These are phyloP conservation scores for Pithys albifrons DNA, from an alignment of 2,113 vertebrate species.

Conservation along the genomic window DNA sequence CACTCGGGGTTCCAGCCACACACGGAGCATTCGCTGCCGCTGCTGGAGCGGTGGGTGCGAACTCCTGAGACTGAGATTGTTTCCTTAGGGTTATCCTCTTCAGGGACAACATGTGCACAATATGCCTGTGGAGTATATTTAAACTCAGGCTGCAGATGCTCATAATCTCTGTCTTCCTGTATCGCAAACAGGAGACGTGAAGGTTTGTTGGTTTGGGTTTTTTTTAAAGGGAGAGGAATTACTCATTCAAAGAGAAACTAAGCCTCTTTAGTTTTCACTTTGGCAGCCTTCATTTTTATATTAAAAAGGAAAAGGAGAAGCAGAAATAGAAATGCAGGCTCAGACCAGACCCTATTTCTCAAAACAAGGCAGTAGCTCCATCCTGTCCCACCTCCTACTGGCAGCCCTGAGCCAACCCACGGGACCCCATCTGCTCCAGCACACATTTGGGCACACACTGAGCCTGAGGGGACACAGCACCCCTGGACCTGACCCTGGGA, in stretches of 20 bases:
- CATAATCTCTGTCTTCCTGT: background rate
- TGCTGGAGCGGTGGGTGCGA: background rate
- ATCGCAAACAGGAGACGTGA: background rate
- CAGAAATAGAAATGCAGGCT: rapidly evolving
- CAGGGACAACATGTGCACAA: background rate
- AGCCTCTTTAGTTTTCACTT: background rate
- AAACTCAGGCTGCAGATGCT: constrained; percentile 29
- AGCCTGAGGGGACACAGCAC: rapidly evolving
- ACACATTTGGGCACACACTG: rapidly evolving
- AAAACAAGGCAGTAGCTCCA: background rate
- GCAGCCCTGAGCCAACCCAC: background rate
- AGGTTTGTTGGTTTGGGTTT: background rate
- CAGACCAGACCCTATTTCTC: background rate
- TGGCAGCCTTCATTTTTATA: background rate
- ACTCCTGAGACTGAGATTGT: constrained; percentile 32
- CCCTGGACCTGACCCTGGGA: rapidly evolving
- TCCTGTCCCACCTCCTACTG: background rate
- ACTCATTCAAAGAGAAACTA: background rate
- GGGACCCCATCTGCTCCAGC: background rate
- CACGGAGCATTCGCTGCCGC: background rate
- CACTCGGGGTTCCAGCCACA: constrained; percentile 56
- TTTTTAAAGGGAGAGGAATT: background rate
- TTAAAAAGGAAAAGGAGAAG: background rate
- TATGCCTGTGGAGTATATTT: constrained; percentile 20
- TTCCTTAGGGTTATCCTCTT: constrained; percentile 46